Percentiles rank a stretch among this genome's conserved stretches.
Conservation (phyloP, 2,888 invertebrate species). For the Gisinianus flammeolus region DNA sequence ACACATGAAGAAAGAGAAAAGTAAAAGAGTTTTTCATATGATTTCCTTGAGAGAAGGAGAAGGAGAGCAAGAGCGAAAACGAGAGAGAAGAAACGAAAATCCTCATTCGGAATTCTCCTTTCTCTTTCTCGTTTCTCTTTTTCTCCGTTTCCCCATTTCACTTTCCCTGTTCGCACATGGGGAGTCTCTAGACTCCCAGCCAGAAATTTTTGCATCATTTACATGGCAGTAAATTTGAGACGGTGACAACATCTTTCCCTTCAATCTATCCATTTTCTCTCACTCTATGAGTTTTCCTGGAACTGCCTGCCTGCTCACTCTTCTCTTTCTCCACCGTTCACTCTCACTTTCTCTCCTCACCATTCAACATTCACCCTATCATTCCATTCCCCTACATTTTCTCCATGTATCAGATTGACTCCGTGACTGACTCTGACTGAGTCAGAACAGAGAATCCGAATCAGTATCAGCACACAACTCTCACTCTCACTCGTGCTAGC, state of each 20-base stretch:
- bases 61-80: background rate
- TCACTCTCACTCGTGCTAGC: background rate
- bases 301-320: background rate
- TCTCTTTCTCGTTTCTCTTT: no score
- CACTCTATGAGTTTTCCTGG: background rate
- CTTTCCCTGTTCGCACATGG: background rate
- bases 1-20: background rate
- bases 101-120: background rate
- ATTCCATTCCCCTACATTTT: background rate
- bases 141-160: no score
- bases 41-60: background rate
- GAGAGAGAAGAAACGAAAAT: background rate
- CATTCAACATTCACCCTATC: background rate
- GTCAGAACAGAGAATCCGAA: background rate
- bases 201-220: slow-evolving; percentile 10
- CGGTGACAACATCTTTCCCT: slow-evolving; percentile 13
- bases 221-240: slow-evolving; percentile 14
- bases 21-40: background rate
- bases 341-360: slow-evolving; percentile 2
- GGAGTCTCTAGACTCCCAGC: background rate
- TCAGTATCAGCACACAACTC: background rate
- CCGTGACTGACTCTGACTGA: background rate
- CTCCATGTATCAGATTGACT: slow-evolving; percentile 5
- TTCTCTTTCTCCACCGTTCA: background rate
- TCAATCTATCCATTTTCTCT: background rate